phyloP scores from a whole-genome alignment of 2,888 invertebrate species.

The Hesperia comma region DNA sequence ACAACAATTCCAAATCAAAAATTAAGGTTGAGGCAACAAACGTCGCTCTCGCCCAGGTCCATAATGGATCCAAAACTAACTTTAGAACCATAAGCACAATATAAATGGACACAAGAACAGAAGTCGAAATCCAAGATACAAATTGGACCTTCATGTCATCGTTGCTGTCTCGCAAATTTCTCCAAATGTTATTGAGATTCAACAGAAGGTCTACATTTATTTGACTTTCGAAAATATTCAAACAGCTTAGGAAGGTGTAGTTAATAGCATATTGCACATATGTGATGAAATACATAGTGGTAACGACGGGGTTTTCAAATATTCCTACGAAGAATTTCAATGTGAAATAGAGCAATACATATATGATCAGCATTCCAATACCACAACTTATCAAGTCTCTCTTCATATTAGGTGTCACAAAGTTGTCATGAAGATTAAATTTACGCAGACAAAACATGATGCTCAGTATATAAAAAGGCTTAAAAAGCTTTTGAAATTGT shows the following conservation, averaged over 20 bases:
- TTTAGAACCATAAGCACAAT: conserved; percentile 28
- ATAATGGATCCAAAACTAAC: conserved; percentile 38
- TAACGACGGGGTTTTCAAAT: conserved; percentile 20
- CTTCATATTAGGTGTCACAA: conserved; percentile 26
- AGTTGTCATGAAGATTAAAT: conserved; percentile 36
- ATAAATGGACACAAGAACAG: conserved; percentile 24
- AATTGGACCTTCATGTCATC: conserved; percentile 31
- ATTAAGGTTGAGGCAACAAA: conserved; percentile 40
- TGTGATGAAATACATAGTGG: conserved; percentile 27
- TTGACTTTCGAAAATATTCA: conserved; percentile 33
- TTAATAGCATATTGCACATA: conserved; percentile 38
- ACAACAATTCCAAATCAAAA: conserved; percentile 45
- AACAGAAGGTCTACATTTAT: conserved; percentile 35
- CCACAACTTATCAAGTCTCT: conserved; percentile 22
- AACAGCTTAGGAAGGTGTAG: conserved; percentile 33
- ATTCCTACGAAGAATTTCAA: conserved; percentile 29
- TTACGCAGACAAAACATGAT: conserved; percentile 40
- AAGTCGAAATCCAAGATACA: conserved; percentile 12
- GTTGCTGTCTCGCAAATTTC: conserved; percentile 5
- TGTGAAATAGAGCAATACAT: conserved; percentile 35
- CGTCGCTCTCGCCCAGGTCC: conserved; percentile 38
- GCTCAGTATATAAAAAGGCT: conserved; percentile 39
- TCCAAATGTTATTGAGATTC: conserved; percentile 36
- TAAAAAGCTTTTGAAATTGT: conserved; percentile 25
- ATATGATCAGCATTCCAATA: conserved; percentile 30